Percentiles rank a stretch among this genome's conserved stretches.
These are phyloP conservation scores for Heterotis niloticus DNA, from an alignment of 2,113 vertebrate genomes.

Conservation along the genomic window DNA sequence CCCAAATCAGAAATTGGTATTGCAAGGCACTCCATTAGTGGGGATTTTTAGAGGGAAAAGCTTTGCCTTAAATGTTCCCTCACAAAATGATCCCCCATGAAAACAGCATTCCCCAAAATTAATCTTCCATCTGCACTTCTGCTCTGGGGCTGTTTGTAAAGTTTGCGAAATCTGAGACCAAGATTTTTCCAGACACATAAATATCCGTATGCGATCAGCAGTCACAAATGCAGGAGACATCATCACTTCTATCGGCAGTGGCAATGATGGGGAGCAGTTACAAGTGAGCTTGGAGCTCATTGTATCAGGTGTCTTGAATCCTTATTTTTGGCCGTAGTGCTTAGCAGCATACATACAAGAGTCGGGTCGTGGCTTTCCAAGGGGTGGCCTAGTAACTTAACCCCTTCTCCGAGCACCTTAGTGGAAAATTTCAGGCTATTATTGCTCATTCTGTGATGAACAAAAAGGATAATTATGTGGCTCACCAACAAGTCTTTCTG, in stretches of 20 bases:
- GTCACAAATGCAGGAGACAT: background rate
- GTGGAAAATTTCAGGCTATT: constrained; percentile 38
- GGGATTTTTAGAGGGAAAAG: background rate
- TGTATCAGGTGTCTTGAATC: constrained; percentile 30
- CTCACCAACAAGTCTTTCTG: constrained; percentile 39
- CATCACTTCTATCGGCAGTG: background rate
- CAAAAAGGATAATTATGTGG: constrained; percentile 44
- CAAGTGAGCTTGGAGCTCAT: background rate
- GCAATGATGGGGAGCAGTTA: background rate
- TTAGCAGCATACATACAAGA: constrained; percentile 33
- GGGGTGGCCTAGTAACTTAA: constrained; percentile 27
- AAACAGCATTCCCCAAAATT: background rate
- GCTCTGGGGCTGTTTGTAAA: background rate
- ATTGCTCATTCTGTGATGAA: constrained; percentile 43
- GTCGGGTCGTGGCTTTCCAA: constrained; percentile 27
- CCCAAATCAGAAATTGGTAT: constrained; percentile 1
- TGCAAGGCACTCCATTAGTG: background rate
- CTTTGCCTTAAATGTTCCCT: background rate
- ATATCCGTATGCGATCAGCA: no score
- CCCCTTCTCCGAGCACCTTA: constrained; percentile 6
- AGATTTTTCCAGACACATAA: no score
- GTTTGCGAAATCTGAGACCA: no score
- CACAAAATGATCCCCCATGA: background rate
- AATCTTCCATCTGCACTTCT: background rate
- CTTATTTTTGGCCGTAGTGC: constrained; percentile 36